Percentiles rank a stretch among this genome's conserved stretches.
Conservation (phyloP, 1,140 invertebrate species). For the Euwallacea similis region DNA sequence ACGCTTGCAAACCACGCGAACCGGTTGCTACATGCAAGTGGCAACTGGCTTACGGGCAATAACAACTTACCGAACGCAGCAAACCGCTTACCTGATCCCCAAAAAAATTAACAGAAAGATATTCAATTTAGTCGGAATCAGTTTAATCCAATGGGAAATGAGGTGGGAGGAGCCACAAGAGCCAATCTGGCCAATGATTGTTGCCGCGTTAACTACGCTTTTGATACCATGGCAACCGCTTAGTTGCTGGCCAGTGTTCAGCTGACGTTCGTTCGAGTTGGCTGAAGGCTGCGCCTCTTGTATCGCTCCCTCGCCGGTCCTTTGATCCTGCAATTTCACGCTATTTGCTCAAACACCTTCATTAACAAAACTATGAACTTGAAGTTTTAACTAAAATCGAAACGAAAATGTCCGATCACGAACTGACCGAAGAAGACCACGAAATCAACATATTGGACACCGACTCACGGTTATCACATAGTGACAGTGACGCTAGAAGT, state of each 20-base stretch:
- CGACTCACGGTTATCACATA: conserved; percentile 58
- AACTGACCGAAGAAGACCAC: conserved; percentile 52
- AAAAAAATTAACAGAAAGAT: conserved; percentile 55
- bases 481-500: conserved; percentile 57
- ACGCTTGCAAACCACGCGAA: too few species aligned
- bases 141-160: conserved; percentile 54
- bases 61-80: conserved; percentile 25
- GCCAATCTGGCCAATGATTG: conserved; percentile 52
- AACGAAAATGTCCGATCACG: conserved; percentile 51
- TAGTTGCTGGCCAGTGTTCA: conserved; percentile 45
- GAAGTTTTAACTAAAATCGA: background rate
- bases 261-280: conserved; percentile 41
- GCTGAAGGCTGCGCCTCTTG: conserved; percentile 7
- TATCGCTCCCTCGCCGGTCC: conserved; percentile 6
- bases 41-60: conserved; percentile 17
- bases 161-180: conserved; percentile 44
- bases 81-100: conserved; percentile 48
- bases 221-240: conserved; percentile 53
- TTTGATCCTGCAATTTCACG: conserved; percentile 8
- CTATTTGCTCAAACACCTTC: conserved; percentile 2
- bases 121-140: conserved; percentile 55
- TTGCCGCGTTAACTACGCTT: conserved; percentile 45
- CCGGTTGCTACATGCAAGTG: too few species aligned
- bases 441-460: conserved; percentile 57
- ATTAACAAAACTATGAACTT: conserved; percentile 4